Base-by-base conservation (phyloP, 2,888 invertebrate species). In the Cerastis rubricosa region DNA sequence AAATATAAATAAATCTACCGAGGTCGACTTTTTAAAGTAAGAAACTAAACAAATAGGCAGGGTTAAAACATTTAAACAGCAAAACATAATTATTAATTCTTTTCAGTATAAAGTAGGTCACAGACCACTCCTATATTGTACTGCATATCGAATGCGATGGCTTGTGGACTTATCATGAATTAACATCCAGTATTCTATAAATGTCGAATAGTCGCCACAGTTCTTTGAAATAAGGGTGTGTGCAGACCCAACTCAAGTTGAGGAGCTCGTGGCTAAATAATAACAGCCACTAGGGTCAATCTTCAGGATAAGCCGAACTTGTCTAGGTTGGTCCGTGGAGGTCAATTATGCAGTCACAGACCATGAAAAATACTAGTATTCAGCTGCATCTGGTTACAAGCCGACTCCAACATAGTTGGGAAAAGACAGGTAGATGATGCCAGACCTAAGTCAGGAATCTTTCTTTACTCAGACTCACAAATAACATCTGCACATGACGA, bases 71-170 rank as follows among this genome's bases (percentile, higher is more conserved):
- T 22, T 17, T 64, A 7, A 54, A 45, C 63, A 57, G 49, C 14
- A 35, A 54, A 43, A 29, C 12, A 22, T 14, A 22, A 59, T 59
- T 61, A 49, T 63, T 59, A 35, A 49, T 63, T 71, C 29, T 54
- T 57, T 43, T 14, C 25, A 45, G 12, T 1, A 0, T 43, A 35
- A 71, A 64, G 71, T 81, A 22, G 69, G 71, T 29, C 59, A 68
- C 6, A 2, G 17, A 69, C 14, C 8, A 76, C 40, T 65, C n/a
- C 40, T 80, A 63, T 65, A 76, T 40, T 64, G 59, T 12, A 71
- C 2, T 65, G 76, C 71, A 81, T 76, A 76, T 68, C 22, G 7
- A 76, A 76, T 69, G n/a, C n/a, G 43, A 25, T 29, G 12, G 19
- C 49, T 51, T 45, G 51, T 74, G 22, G 63, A 51, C n/a, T 79